Evolutionary conservation across 2,113 vertebrate genomes (phyloP).

Genomic region (Cochlearius cochlearius): DNA sequence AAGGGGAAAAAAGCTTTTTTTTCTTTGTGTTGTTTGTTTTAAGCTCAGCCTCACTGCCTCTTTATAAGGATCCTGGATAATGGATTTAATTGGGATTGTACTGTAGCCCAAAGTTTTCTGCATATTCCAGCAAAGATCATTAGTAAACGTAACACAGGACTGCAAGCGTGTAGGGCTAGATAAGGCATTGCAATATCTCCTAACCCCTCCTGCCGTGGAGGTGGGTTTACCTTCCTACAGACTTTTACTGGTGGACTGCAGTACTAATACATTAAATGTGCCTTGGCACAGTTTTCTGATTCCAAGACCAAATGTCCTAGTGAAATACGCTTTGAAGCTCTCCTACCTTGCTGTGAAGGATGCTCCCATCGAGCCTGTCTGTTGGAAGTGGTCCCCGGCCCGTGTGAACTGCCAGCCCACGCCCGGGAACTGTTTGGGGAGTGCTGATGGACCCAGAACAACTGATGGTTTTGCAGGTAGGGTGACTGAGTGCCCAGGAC

Average conservation of each 20-base stretch:
- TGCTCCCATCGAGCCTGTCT: neutral
- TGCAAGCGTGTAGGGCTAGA: neutral
- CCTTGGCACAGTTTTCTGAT: neutral
- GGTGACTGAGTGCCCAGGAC: neutral
- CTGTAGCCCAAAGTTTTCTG: neutral
- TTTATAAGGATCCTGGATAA: neutral
- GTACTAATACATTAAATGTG: neutral
- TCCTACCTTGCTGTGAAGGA: neutral
- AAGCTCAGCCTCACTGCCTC: neutral
- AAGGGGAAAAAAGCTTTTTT: neutral
- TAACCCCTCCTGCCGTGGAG: neutral
- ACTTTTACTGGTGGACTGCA: neutral
- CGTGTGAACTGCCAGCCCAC: neutral
- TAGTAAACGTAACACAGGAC: neutral
- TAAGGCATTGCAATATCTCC: neutral
- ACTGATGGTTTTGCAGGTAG: neutral
- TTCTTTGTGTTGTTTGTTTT: neutral
- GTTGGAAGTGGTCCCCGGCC: neutral
- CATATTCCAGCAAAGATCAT: neutral
- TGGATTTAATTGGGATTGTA: neutral
- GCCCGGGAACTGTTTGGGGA: neutral
- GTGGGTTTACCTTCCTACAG: neutral
- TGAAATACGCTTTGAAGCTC: neutral
- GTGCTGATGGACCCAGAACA: neutral
- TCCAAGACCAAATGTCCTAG: neutral